Evolutionary conservation across 2,797 vertebrate species (phyloP).

Genomic region (Scleropages formosus): DNA sequence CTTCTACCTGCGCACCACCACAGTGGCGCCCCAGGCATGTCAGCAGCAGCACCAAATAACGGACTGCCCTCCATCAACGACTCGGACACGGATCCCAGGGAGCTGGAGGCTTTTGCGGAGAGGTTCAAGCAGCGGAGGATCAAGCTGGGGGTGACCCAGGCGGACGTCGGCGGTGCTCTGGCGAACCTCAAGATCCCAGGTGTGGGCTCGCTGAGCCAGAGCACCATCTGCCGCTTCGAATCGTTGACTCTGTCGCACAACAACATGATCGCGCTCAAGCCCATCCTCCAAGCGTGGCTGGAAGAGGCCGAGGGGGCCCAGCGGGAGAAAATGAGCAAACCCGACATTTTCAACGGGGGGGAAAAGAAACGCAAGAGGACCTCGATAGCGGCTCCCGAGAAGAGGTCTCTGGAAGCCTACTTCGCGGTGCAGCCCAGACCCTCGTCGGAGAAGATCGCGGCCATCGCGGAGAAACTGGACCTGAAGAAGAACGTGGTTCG

Average conservation of each 20-base stretch:
- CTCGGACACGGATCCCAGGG: slow-evolving; percentile 93
- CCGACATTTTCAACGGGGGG: slow-evolving; percentile 91
- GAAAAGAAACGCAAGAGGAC: slow-evolving; percentile 98
- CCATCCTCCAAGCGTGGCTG: slow-evolving; percentile 93
- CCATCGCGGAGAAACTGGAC: slow-evolving; percentile 96
- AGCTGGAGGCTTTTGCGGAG: slow-evolving; percentile 92
- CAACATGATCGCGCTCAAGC: slow-evolving; percentile 95
- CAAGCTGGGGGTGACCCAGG: slow-evolving; percentile 93
- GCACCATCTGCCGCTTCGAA: slow-evolving; percentile 96
- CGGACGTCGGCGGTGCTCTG: slow-evolving; percentile 86
- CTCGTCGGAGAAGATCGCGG: slow-evolving; percentile 97
- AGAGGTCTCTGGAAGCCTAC: slow-evolving; percentile 93
- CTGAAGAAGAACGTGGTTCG: slow-evolving; percentile 98
- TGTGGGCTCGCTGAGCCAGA: slow-evolving; percentile 92
- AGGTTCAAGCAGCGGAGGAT: slow-evolving; percentile 92
- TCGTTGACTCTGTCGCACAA: slow-evolving; percentile 94
- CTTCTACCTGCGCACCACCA: slow-evolving; percentile 81
- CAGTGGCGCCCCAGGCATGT: slow-evolving; percentile 69
- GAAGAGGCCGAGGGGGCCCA: slow-evolving; percentile 94
- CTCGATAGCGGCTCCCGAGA: slow-evolving; percentile 93
- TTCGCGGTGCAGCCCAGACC: slow-evolving; percentile 93
- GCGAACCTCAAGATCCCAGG: slow-evolving; percentile 94
- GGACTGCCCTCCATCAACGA: slow-evolving; percentile 87
- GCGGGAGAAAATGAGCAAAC: slow-evolving; percentile 94
- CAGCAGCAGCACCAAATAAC: slow-evolving; percentile 70